Evolutionary conservation across 2,797 vertebrate genomes (phyloP).

Genomic region (Characodon lateralis): DNA sequence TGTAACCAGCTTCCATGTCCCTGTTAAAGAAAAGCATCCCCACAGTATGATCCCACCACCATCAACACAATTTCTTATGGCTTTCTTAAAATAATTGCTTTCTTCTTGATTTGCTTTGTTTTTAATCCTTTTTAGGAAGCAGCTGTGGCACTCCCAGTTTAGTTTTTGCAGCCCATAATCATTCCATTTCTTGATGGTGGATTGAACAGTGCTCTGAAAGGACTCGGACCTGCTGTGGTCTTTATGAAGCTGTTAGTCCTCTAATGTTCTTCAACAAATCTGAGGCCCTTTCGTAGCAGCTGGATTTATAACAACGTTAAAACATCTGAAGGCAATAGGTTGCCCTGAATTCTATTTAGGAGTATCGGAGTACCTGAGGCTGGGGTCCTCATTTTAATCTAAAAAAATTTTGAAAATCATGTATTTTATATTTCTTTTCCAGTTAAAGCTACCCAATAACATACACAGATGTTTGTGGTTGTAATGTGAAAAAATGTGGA

Average conservation of each 20-base stretch:
- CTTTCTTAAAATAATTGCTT: neutral
- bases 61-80: neutral
- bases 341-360: neutral
- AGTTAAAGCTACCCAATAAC: neutral
- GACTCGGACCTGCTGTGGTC: neutral
- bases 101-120: neutral
- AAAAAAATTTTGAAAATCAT: neutral
- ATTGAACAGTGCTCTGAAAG: neutral
- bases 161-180: neutral
- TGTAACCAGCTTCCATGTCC: neutral
- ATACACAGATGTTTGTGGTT: neutral
- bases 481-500: neutral
- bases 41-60: neutral
- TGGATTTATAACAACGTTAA: neutral
- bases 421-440: neutral
- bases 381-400: neutral
- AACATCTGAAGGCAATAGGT: neutral
- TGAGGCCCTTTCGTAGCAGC: neutral
- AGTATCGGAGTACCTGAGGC: neutral
- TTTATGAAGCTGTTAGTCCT: slow-evolving; percentile 1
- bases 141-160: neutral
- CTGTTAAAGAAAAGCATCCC: neutral
- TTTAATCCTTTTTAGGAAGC: neutral
- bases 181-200: neutral
- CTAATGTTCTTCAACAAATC: neutral